Percentiles rank a stretch among this genome's conserved stretches.
These are phyloP conservation scores for Ornithoptera alexandrae DNA, from an alignment of 2,888 invertebrate genomes.

Conservation along the genomic window DNA sequence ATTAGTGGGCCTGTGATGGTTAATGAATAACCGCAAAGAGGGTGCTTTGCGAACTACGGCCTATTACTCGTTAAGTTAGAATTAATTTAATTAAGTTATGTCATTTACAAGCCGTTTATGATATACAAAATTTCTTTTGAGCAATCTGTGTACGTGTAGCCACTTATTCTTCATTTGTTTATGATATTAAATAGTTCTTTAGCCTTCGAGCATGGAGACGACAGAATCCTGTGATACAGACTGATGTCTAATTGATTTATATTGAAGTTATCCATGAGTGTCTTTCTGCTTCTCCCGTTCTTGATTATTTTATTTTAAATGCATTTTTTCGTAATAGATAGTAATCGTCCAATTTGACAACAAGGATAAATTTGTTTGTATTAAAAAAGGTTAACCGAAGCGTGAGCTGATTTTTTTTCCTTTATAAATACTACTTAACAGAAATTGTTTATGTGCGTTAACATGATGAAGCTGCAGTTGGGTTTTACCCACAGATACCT, in stretches of 20 bases:
- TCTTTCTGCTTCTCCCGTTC: too few species aligned
- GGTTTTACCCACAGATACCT: conserved; percentile 6
- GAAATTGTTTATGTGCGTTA: neutral
- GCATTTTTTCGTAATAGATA: too few species aligned
- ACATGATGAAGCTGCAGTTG: neutral
- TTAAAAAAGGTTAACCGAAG: too few species aligned
- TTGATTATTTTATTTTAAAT: too few species aligned
- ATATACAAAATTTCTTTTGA: neutral
- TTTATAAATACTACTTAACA: neutral
- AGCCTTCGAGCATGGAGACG: too few species aligned
- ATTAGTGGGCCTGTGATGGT: neutral
- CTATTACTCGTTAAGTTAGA: neutral
- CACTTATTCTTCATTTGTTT: neutral
- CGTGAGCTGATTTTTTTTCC: neutral
- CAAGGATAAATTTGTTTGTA: too few species aligned
- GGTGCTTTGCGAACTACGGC: neutral
- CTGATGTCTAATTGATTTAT: too few species aligned
- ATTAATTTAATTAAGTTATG: neutral
- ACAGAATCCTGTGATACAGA: too few species aligned
- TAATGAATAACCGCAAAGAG: conserved; percentile 3
- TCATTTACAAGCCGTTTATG: neutral
- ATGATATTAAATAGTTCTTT: too few species aligned
- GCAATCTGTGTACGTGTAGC: neutral
- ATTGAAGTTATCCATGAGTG: too few species aligned
- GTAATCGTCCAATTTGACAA: too few species aligned